Evolutionary conservation across 2,797 vertebrate genomes (phyloP).

Genomic region (Rhinogobio ventralis): DNA sequence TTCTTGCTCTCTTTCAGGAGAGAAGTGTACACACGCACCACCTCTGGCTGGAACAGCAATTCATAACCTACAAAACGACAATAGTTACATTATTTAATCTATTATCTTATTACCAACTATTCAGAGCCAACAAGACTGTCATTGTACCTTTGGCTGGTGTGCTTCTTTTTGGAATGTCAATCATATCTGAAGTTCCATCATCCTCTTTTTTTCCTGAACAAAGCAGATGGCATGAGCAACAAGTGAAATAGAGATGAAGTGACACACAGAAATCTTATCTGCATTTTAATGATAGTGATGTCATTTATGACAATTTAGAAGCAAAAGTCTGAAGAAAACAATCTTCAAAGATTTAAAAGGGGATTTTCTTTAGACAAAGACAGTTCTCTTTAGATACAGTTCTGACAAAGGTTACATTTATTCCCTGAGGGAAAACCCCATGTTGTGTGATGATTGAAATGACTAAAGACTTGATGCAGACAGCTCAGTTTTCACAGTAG

Average conservation of each 20-base stretch:
- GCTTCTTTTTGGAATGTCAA: constrained; percentile 94
- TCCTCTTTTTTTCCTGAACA: constrained; percentile 88
- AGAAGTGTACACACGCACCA: constrained; percentile 92
- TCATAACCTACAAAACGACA: constrained; percentile 83
- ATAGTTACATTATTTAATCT: background rate
- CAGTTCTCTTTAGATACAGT: background rate
- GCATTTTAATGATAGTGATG: background rate
- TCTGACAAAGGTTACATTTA: constrained; percentile 18
- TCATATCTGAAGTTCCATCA: constrained; percentile 78
- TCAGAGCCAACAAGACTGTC: background rate
- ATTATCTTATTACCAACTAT: background rate
- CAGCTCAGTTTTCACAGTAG: background rate
- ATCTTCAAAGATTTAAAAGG: background rate
- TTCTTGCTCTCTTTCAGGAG: constrained; percentile 92
- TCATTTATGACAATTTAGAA: background rate
- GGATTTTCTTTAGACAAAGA: constrained; percentile 21
- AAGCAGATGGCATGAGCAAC: background rate
- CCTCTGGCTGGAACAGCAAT: constrained; percentile 93
- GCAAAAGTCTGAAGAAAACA: constrained; percentile 8
- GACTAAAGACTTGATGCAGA: background rate
- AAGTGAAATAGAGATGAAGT: background rate
- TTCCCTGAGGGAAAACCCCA: constrained; percentile 16
- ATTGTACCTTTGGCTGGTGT: constrained; percentile 88
- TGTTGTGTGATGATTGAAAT: background rate
- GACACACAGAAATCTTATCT: background rate